Conservation (phyloP, 2,113 vertebrate species). For the Alouatta palliata region DNA sequence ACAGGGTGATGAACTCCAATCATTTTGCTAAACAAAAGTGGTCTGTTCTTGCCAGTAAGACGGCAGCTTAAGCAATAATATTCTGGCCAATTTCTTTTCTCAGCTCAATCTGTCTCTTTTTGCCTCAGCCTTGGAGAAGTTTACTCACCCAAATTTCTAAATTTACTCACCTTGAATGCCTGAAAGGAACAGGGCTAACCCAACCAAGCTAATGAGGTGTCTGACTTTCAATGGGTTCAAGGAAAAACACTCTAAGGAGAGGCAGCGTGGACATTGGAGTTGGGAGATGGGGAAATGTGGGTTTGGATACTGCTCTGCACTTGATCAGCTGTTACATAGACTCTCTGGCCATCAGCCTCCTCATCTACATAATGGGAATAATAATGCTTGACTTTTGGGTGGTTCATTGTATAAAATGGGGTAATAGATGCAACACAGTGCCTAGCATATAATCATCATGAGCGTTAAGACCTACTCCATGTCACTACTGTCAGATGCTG, state of each 20-base stretch:
- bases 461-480: background rate
- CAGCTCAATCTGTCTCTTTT: background rate
- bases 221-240: background rate
- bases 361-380: background rate
- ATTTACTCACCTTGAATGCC: background rate
- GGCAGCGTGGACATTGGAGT: background rate
- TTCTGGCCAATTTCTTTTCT: conserved; percentile 6
- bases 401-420: background rate
- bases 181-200: background rate
- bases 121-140: background rate
- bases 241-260: background rate
- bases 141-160: background rate
- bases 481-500: background rate
- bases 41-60: background rate
- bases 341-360: background rate
- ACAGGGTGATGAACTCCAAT: background rate
- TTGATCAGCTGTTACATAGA: background rate
- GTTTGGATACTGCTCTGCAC: background rate
- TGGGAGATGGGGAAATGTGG: background rate
- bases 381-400: background rate
- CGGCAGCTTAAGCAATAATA: background rate
- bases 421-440: background rate
- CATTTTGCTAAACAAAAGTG: conserved; percentile 35
- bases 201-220: background rate
- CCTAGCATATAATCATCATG: background rate